phyloP scores from a whole-genome alignment of 2,888 invertebrate species.

The Machimus rusticus region DNA sequence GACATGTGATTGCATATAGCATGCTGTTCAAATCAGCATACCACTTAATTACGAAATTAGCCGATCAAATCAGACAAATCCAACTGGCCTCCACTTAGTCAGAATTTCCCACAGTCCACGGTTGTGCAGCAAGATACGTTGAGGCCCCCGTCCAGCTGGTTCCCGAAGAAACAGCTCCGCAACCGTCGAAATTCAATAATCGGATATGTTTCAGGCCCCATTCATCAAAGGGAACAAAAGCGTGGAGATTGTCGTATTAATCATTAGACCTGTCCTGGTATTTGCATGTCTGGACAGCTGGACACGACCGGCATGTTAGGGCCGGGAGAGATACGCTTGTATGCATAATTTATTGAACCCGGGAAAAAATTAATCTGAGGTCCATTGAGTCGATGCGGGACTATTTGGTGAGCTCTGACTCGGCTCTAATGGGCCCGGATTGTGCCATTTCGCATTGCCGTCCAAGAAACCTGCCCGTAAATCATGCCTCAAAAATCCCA shows the following conservation, averaged over 20 bases:
- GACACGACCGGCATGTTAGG: slow-evolving; percentile 7
- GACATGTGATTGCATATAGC: neutral
- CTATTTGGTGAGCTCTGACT: neutral
- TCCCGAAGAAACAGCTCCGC: neutral
- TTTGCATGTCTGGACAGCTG: neutral
- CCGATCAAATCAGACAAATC: neutral
- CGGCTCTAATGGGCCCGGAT: neutral
- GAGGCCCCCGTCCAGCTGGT: neutral
- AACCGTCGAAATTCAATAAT: slow-evolving; percentile 24
- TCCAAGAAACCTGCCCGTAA: neutral
- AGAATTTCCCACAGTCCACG: neutral
- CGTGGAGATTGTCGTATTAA: slow-evolving; percentile 20
- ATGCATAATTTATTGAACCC: neutral
- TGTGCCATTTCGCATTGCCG: neutral
- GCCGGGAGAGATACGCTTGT: neutral
- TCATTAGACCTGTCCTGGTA: slow-evolving; percentile 1
- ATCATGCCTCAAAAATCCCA: neutral
- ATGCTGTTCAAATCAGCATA: neutral
- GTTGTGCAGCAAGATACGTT: neutral
- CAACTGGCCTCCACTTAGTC: neutral
- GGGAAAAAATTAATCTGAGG: neutral
- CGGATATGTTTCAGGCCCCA: slow-evolving; percentile 7
- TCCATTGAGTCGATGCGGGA: neutral
- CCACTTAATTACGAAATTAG: neutral
- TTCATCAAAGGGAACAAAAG: slow-evolving; percentile 22